Conservation (phyloP, 2,888 invertebrate genomes). For the Cheiracanthium punctorium region DNA sequence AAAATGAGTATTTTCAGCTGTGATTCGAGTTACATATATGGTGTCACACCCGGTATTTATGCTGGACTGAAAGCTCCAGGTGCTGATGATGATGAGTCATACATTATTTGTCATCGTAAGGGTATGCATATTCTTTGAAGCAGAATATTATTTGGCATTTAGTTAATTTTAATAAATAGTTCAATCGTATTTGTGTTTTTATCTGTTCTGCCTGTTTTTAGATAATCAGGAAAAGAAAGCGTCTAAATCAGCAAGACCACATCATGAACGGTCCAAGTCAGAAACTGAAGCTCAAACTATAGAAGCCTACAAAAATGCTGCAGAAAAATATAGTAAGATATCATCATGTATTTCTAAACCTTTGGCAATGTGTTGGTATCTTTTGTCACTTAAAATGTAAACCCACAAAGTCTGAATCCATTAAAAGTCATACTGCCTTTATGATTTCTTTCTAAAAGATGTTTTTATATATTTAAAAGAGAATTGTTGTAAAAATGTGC, state of each 20-base stretch:
- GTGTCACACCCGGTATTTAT: conserved; percentile 68
- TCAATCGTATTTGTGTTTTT: background rate
- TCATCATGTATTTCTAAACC: too few relatives aligned
- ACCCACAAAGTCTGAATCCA: too few relatives aligned
- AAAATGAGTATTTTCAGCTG: conserved; percentile 45
- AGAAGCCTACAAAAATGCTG: background rate
- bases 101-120: conserved; percentile 63
- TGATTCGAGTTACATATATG: conserved; percentile 70
- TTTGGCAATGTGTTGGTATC: too few relatives aligned
- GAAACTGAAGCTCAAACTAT: conserved; percentile 28
- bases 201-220: background rate
- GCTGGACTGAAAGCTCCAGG: conserved; percentile 60
- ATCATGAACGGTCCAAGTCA: conserved; percentile 53
- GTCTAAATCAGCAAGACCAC: conserved; percentile 6
- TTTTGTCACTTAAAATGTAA: too few relatives aligned
- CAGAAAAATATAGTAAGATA: background rate
- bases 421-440: too few relatives aligned
- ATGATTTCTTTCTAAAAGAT: too few relatives aligned
- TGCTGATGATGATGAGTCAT: conserved; percentile 58
- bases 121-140: conserved; percentile 2
- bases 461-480: too few relatives aligned
- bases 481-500: too few relatives aligned
- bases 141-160: background rate
- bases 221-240: conserved; percentile 32
- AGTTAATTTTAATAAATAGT: background rate